Percentiles rank a stretch among this genome's conserved stretches.
phyloP scores from a whole-genome alignment of 2,113 vertebrate genomes.

The Istiophorus platypterus region DNA sequence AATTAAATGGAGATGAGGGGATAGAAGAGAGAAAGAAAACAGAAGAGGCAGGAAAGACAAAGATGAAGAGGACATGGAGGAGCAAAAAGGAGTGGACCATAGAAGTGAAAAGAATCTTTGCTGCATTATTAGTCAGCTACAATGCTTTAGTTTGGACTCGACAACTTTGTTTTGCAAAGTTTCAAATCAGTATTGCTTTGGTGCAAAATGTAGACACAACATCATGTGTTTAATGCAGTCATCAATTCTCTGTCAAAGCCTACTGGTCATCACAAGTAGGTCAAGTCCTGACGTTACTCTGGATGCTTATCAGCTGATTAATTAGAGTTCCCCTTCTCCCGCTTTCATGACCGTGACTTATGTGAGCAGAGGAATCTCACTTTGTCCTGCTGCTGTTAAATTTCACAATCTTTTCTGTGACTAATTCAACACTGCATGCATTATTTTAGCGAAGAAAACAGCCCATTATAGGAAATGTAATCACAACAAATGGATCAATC shows the following conservation, averaged over 20 bases:
- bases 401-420: background rate
- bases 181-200: background rate
- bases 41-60: background rate
- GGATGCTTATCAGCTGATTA: constrained; percentile 59
- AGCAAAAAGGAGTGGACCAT: background rate
- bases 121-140: constrained; percentile 10
- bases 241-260: background rate
- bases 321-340: constrained; percentile 33
- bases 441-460: background rate
- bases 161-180: background rate
- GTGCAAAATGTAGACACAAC: background rate
- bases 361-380: background rate
- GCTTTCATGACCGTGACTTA: background rate
- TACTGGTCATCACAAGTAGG: constrained; percentile 57
- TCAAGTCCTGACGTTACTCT: constrained; percentile 53
- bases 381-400: background rate
- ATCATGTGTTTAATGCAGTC: background rate
- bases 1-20: constrained; percentile 6
- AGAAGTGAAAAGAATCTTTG: constrained; percentile 2
- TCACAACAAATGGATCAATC: background rate
- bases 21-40: constrained; percentile 5
- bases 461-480: background rate
- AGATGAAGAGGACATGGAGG: background rate
- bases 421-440: background rate
- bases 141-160: background rate